Evolutionary conservation across 2,888 invertebrate species (phyloP), one percentile per base, ranked within the genome.

Genomic region (Drosophila falleni): DNA sequence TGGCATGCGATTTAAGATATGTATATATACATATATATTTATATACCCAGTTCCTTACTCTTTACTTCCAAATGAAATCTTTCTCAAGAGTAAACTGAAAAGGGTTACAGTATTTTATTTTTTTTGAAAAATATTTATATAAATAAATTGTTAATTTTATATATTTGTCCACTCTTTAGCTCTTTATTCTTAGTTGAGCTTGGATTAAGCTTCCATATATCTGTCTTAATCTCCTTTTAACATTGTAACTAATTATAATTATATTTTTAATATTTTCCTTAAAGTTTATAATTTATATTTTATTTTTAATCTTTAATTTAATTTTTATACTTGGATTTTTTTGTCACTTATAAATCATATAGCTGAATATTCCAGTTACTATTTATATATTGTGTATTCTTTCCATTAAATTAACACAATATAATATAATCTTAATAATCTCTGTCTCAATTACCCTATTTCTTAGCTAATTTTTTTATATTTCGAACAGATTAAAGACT

Each of bases 1-100:
- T 80, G 78, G 80, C 87, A 84, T 83, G 78, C 74, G 68, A 86
- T 79, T 79, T 68, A 33, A 47, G 11, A 47, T 39, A 29, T 19
- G 16, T 39, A 44, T 1, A n/a, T n/a, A 13, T 13, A n/a, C 1
- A 44, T 1, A 23, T n/a, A 16, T 13, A 10, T 3, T n/a, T 13
- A 37, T 16, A 15, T 41, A 6, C 41, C 4, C 23, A 56, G 15
- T 29, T 16, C 46, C 19, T 5, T 2, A 9, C 42, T 19, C 11
- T 11, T 5, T 6, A 19, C 42, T 13, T 37, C 6, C 2, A 23
- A 23, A 13, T 44, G 2, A 5, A 44, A 44, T 23, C 11, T 23
- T 44, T 44, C 5, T 26, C 3, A 3, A 19, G 15, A 39, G 42
- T 11, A 2, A 42, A 19, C 6, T 19, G 5, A 11, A 11, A 42